A percentile compares a stretch with the other conserved stretches of the same genome.
These are phyloP conservation scores for Eremophila alpestris DNA, from an alignment of 2,797 vertebrate genomes.

Conservation along the genomic window DNA sequence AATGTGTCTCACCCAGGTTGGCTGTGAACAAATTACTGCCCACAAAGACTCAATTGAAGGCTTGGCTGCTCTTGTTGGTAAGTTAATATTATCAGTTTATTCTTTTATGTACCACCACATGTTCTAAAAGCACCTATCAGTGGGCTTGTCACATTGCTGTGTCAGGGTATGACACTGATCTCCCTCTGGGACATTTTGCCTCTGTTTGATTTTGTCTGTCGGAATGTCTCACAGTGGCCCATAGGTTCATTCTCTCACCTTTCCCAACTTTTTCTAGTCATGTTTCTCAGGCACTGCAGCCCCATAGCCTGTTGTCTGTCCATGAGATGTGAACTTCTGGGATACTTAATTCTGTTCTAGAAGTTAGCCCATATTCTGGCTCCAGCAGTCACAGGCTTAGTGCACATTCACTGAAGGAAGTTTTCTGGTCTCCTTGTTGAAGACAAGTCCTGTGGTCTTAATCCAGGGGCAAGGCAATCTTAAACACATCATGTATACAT, in stretches of 20 bases:
- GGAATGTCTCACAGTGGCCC: not conserved
- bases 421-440: not conserved
- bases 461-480: not conserved
- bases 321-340: not conserved
- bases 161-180: not conserved
- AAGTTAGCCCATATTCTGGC: not conserved
- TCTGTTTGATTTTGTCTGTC: not conserved
- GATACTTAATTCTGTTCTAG: not conserved
- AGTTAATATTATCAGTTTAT: not conserved
- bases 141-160: not conserved
- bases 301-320: not conserved
- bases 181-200: not conserved
- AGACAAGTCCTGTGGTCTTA: not conserved
- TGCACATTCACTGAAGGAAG: not conserved
- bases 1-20: slow-evolving; percentile 77
- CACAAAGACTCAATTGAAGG: slow-evolving; percentile 77
- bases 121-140: not conserved
- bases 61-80: slow-evolving; percentile 85
- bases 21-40: slow-evolving; percentile 82
- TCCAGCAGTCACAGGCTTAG: not conserved
- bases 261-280: not conserved
- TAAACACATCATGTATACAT: not conserved
- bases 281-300: not conserved
- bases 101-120: not conserved
- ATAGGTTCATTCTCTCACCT: not conserved